Percentiles rank a stretch among this genome's conserved stretches.
Evolutionary conservation across 2,888 invertebrate species (phyloP).

Genomic region (Parnassius mnemosyne): DNA sequence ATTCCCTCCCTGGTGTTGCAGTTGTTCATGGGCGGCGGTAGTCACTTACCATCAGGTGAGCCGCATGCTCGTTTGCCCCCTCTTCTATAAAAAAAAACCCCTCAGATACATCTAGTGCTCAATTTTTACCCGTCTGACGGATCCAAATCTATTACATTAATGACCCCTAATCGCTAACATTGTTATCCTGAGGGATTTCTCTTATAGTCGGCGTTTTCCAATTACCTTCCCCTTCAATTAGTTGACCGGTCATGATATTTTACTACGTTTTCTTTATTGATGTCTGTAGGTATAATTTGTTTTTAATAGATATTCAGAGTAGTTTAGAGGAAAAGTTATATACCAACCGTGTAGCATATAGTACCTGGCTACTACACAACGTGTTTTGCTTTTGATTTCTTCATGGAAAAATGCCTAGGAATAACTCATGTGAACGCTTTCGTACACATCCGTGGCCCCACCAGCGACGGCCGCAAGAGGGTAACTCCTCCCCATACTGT

Average conservation of each 20-base stretch:
- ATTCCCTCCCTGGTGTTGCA: too few species aligned
- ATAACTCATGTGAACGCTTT: too few species aligned
- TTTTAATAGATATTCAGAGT: too few species aligned
- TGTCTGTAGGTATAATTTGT: neutral
- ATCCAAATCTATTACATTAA: slow-evolving; percentile 12
- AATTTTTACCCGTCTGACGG: slow-evolving; percentile 4
- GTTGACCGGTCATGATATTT: neutral
- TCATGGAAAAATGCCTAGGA: too few species aligned
- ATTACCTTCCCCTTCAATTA: slow-evolving; percentile 6
- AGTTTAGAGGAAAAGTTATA: neutral
- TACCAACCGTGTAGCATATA: neutral
- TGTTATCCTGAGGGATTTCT: slow-evolving; percentile 8
- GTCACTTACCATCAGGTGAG: too few species aligned
- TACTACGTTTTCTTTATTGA: neutral
- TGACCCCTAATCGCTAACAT: slow-evolving; percentile 10
- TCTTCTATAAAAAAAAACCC: too few species aligned
- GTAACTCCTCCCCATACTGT: too few species aligned
- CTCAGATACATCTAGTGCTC: neutral
- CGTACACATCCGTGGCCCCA: too few species aligned
- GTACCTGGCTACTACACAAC: neutral
- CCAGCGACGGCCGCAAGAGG: too few species aligned
- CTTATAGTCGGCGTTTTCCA: slow-evolving; percentile 4
- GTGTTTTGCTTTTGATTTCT: neutral
- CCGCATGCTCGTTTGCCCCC: too few species aligned
- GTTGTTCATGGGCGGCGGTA: too few species aligned